Conservation (phyloP, 2,888 invertebrate genomes). For the Hirtodrosophila alboralis region DNA sequence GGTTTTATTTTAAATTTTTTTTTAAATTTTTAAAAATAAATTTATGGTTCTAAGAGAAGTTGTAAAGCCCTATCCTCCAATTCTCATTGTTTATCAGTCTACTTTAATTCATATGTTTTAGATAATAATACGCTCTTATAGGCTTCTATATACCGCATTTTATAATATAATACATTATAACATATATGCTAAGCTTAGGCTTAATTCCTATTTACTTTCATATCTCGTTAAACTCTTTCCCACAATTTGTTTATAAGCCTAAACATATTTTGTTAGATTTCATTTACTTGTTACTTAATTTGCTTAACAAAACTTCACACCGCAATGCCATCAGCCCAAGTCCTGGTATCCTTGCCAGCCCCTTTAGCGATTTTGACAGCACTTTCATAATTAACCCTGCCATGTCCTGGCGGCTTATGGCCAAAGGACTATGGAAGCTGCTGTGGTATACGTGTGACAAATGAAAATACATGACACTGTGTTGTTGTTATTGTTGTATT, state of each 20-base stretch:
- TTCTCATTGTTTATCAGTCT: too few species aligned
- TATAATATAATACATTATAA: background rate
- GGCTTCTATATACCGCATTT: too few species aligned
- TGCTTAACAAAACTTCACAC: slow-evolving; percentile 22
- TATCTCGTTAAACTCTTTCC: background rate
- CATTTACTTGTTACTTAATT: slow-evolving; percentile 3
- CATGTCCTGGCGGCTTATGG: slow-evolving; percentile 9
- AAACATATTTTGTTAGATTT: slow-evolving; percentile 9
- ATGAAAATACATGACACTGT: slow-evolving; percentile 21
- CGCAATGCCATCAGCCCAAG: slow-evolving; percentile 19
- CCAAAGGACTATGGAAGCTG: slow-evolving; percentile 28
- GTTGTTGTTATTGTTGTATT: slow-evolving; percentile 41
- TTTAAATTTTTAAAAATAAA: too few species aligned
- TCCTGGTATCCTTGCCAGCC: slow-evolving; percentile 17
- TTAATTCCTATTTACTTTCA: background rate
- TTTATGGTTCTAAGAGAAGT: too few species aligned
- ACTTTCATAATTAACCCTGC: slow-evolving; percentile 45
- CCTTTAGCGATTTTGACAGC: slow-evolving; percentile 17
- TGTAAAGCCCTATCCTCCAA: too few species aligned
- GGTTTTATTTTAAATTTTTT: too few species aligned
- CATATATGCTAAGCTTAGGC: background rate
- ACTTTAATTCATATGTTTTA: too few species aligned
- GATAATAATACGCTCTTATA: too few species aligned
- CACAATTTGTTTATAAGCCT: background rate
- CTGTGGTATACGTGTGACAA: slow-evolving; percentile 45